phyloP scores from a whole-genome alignment of 2,888 invertebrate genomes.

The Limnephilus rhombicus region DNA sequence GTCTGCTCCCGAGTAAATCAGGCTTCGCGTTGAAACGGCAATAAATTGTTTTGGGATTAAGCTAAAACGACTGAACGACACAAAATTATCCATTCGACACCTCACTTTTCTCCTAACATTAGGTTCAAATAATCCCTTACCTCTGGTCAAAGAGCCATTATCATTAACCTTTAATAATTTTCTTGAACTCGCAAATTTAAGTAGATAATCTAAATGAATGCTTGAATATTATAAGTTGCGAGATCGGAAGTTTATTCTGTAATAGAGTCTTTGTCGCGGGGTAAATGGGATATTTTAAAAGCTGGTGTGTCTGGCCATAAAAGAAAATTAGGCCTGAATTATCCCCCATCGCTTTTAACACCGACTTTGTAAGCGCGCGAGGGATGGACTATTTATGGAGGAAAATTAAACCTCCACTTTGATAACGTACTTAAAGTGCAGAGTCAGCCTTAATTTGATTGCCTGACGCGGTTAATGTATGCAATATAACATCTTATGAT shows the following conservation, averaged over 20 bases:
- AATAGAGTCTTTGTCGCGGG: constrained; percentile 22
- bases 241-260: constrained; percentile 19
- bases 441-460: constrained; percentile 24
- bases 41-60: no score
- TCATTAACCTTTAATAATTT: neutral
- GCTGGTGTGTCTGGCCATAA: constrained; percentile 33
- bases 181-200: neutral
- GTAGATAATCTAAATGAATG: neutral
- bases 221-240: neutral
- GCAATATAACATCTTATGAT: neutral
- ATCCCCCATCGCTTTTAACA: constrained; percentile 23
- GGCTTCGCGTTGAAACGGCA: no score
- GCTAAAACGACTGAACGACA: no score
- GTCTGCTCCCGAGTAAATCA: no score
- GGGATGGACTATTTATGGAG: constrained; percentile 30
- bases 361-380: constrained; percentile 32
- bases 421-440: constrained; percentile 26
- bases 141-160: neutral
- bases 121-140: neutral
- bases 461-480: neutral
- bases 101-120: no score
- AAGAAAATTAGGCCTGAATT: constrained; percentile 46
- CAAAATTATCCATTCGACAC: no score
- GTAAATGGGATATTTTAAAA: constrained; percentile 16
- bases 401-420: constrained; percentile 27